phyloP scores from a whole-genome alignment of 2,797 vertebrate genomes.

The Nannoperca australis region DNA sequence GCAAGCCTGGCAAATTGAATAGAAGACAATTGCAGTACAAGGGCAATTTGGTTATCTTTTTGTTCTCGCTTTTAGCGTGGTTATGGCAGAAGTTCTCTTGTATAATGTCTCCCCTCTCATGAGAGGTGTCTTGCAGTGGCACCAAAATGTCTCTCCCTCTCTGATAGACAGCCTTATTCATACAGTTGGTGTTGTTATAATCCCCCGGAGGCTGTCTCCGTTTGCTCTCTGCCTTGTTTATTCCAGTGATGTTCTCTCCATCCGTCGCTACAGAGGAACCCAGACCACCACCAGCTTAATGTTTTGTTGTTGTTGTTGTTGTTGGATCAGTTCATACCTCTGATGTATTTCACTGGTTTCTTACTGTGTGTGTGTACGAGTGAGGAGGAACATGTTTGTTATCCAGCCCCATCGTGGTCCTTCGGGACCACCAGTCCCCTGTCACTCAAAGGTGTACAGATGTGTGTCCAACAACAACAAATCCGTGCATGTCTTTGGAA shows the following conservation, averaged over 20 bases:
- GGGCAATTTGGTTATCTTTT: constrained; percentile 59
- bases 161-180: constrained; percentile 67
- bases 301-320: constrained; percentile 66
- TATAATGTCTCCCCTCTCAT: constrained; percentile 36
- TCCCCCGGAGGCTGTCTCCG: constrained; percentile 56
- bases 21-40: constrained; percentile 43
- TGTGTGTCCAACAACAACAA: constrained; percentile 29
- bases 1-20: constrained; percentile 37
- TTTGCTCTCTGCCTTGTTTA: constrained; percentile 66
- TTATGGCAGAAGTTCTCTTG: constrained; percentile 27
- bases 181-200: constrained; percentile 56
- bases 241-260: constrained; percentile 63
- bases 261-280: constrained; percentile 52
- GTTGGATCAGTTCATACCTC: constrained; percentile 58
- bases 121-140: constrained; percentile 40
- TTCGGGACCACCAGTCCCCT: constrained; percentile 27
- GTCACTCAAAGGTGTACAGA: constrained; percentile 31
- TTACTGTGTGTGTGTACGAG: constrained; percentile 12
- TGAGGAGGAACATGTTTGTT: constrained; percentile 49
- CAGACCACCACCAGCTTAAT: constrained; percentile 52
- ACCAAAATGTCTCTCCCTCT: constrained; percentile 50
- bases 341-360: constrained; percentile 53
- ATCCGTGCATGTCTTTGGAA: constrained; percentile 13
- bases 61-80: constrained; percentile 31
- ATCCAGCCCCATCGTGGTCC: constrained; percentile 23